A percentile compares a stretch with the other conserved stretches of the same genome.
These are phyloP conservation scores for Panthera tigris DNA, from an alignment of 2,113 vertebrate genomes.

Conservation along the genomic window DNA sequence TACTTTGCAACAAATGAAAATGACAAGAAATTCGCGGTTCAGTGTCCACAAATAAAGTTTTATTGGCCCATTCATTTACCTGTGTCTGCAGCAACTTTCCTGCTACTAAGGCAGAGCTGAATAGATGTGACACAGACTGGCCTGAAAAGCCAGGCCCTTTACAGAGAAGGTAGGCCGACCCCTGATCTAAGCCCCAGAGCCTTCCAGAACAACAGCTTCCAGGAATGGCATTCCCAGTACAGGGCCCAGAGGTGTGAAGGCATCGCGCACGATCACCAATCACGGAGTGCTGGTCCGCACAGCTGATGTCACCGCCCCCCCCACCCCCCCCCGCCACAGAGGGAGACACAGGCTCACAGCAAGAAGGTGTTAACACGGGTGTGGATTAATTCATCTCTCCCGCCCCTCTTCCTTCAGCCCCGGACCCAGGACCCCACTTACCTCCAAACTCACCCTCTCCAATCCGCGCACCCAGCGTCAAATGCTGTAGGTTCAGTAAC, in stretches of 20 bases:
- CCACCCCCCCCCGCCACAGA: too few relatives aligned
- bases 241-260: neutral
- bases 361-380: accelerated
- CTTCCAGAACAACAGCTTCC: neutral
- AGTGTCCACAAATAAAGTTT: neutral
- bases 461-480: constrained; percentile 88
- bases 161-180: neutral
- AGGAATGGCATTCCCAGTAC: neutral
- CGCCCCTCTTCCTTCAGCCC: too few relatives aligned
- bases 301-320: neutral
- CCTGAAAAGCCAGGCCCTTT: neutral
- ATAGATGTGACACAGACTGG: neutral
- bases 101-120: too few relatives aligned
- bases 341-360: neutral
- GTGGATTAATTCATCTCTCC: neutral
- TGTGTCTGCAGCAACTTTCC: neutral
- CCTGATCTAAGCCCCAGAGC: neutral
- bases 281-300: accelerated
- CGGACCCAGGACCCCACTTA: constrained; percentile 68
- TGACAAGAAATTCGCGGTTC: neutral
- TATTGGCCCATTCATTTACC: neutral
- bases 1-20: neutral
- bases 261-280: accelerated
- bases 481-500: constrained; percentile 90
- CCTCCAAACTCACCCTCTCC: constrained; percentile 95